Percentiles rank a stretch among this genome's conserved stretches.
Conservation (phyloP, 2,113 vertebrate species). For the Saimiri boliviensis region DNA sequence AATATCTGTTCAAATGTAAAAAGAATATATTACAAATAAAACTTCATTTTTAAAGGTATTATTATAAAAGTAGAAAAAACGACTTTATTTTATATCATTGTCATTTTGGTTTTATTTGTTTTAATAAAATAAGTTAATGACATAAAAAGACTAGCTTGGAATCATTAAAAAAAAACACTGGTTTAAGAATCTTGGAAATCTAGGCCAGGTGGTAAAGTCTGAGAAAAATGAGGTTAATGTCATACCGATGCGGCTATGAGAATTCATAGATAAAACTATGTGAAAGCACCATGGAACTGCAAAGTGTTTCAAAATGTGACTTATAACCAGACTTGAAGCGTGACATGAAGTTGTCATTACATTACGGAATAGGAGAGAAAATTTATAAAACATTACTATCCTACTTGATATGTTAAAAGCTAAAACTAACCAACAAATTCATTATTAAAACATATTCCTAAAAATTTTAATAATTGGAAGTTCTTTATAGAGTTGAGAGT, state of each 20-base stretch:
- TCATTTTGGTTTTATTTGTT: neutral
- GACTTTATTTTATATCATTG: neutral
- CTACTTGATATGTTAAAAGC: neutral
- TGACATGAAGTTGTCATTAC: neutral
- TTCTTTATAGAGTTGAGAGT: neutral
- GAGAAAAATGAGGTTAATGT: neutral
- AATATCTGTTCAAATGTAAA: neutral
- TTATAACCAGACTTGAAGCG: neutral
- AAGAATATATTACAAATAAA: neutral
- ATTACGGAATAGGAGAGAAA: neutral
- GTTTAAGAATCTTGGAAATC: neutral
- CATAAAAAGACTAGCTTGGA: neutral
- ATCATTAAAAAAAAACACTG: neutral
- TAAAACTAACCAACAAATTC: neutral
- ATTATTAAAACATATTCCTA: neutral
- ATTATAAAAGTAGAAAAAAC: neutral
- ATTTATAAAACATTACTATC: neutral
- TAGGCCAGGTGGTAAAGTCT: neutral
- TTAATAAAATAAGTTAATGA: neutral
- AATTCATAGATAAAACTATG: neutral
- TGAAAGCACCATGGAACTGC: neutral
- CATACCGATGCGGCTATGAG: neutral
- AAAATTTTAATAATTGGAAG: neutral
- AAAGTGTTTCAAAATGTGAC: neutral
- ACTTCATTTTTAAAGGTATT: neutral